phyloP scores from a whole-genome alignment of 2,888 invertebrate genomes.

The Pyrochroa serraticornis region DNA sequence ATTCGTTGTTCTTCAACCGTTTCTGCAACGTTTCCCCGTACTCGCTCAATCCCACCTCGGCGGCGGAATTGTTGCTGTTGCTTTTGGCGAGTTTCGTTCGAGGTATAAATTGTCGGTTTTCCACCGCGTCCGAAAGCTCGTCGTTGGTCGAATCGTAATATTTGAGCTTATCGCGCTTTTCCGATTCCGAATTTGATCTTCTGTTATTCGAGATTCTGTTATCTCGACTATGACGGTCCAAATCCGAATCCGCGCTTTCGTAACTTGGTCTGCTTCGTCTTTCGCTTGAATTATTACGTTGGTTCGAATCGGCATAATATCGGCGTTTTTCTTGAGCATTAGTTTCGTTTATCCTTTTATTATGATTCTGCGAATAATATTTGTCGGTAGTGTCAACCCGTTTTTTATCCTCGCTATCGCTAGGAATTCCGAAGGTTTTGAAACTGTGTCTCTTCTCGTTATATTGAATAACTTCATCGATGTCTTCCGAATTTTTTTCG shows the following conservation, averaged over 20 bases:
- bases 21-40: conserved; percentile 57
- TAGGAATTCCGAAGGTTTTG: conserved; percentile 52
- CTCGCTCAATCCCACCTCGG: conserved; percentile 53
- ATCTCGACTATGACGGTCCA: conserved; percentile 39
- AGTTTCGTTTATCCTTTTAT: conserved; percentile 35
- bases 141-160: conserved; percentile 54
- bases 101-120: conserved; percentile 68
- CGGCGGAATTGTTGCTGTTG: conserved; percentile 53
- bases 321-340: conserved; percentile 44
- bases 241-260: conserved; percentile 53
- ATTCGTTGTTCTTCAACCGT: conserved; percentile 55
- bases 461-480: conserved; percentile 49
- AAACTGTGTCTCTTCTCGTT: conserved; percentile 47
- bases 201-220: conserved; percentile 29
- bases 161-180: conserved; percentile 46
- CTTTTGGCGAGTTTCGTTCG: conserved; percentile 73
- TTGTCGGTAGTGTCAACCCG: conserved; percentile 40
- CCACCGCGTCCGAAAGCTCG: conserved; percentile 53
- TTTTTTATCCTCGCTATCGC: conserved; percentile 51
- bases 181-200: conserved; percentile 37
- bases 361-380: conserved; percentile 34
- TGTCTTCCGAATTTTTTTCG: conserved; percentile 35
- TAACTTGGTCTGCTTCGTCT: conserved; percentile 51
- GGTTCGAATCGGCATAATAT: conserved; percentile 43
- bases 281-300: conserved; percentile 38